These are phyloP conservation scores for Sepioteuthis lessoniana DNA, from an alignment of 2,888 invertebrate species.

Conservation along the genomic window DNA sequence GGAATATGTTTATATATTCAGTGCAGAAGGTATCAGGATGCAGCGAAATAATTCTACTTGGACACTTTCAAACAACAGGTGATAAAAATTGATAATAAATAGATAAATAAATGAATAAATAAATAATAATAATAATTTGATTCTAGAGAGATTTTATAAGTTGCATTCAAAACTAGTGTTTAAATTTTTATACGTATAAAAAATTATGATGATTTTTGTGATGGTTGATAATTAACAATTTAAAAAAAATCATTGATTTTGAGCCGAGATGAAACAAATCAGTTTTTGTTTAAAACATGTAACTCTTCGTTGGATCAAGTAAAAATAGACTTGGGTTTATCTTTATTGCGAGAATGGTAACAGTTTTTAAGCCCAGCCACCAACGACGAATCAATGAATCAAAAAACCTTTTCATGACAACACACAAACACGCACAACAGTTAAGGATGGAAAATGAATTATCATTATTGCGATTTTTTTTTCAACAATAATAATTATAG, in stretches of 20 bases:
- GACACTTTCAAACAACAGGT: background rate
- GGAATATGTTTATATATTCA: background rate
- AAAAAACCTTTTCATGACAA: background rate
- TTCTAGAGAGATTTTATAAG: background rate
- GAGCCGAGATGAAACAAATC: background rate
- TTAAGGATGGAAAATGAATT: conserved; percentile 33
- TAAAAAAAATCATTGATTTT: background rate
- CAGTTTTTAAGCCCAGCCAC: background rate
- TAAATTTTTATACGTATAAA: background rate
- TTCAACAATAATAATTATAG: background rate
- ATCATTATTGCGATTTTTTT: background rate
- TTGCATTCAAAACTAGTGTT: background rate
- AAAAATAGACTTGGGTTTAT: background rate
- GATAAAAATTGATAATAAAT: background rate
- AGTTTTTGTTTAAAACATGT: background rate
- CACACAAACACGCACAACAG: background rate
- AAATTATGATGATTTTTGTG: background rate
- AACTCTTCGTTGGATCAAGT: background rate
- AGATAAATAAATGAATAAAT: background rate
- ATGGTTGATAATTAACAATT: no score
- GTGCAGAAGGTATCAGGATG: background rate
- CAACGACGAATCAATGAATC: background rate
- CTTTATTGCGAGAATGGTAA: background rate
- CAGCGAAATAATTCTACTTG: background rate
- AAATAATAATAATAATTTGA: background rate